phyloP scores from a whole-genome alignment of 2,113 vertebrate genomes.

The Strix aluco region DNA sequence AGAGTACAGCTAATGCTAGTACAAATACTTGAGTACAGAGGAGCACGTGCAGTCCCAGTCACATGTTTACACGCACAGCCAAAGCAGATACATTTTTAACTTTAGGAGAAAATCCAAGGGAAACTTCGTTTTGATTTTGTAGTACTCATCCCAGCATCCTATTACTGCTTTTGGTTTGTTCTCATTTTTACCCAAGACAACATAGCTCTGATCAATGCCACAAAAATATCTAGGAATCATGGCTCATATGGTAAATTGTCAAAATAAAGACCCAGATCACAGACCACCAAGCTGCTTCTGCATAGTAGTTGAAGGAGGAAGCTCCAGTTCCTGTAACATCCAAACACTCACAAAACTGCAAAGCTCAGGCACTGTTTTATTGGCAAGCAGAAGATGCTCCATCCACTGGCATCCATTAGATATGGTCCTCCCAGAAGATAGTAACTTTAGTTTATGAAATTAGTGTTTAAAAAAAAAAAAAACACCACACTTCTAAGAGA shows the following conservation, averaged over 20 bases:
- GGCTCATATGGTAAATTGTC: neutral
- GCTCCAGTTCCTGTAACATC: neutral
- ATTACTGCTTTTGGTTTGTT: neutral
- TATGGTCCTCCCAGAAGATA: neutral
- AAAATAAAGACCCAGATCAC: neutral
- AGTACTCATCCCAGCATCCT: neutral
- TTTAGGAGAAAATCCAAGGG: neutral
- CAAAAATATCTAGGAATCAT: neutral
- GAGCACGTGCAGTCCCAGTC: neutral
- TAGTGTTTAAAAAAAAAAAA: neutral
- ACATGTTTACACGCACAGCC: neutral
- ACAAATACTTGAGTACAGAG: neutral
- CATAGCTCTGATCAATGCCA: neutral
- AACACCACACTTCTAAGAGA: neutral
- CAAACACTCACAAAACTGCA: neutral
- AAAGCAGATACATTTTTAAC: neutral
- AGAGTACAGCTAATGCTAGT: neutral
- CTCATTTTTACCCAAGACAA: neutral
- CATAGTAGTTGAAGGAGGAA: neutral
- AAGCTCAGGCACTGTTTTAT: neutral
- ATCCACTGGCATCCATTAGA: neutral
- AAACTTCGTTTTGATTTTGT: neutral
- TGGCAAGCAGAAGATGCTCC: neutral
- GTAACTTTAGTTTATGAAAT: neutral
- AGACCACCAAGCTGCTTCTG: neutral